Conservation (phyloP, 2,113 vertebrate genomes). For the Etia nguti region DNA sequence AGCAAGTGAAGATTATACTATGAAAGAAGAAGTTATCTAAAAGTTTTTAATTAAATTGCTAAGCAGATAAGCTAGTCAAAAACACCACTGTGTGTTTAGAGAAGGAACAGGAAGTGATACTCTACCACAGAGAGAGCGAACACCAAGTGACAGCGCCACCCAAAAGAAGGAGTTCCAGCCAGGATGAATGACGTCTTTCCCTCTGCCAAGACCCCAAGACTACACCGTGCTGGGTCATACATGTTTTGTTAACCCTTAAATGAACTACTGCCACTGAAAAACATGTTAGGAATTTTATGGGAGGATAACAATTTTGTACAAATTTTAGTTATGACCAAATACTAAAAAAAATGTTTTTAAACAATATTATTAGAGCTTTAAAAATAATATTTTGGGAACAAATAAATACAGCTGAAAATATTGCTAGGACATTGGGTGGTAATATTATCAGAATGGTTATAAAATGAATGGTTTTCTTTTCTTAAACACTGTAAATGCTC, state of each 20-base stretch:
- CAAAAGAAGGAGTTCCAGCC: too few relatives aligned
- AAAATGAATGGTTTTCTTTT: background rate
- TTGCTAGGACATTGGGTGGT: background rate
- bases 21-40: too few relatives aligned
- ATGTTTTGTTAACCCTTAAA: accelerated
- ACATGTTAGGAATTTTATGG: background rate
- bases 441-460: background rate
- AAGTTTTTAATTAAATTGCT: too few relatives aligned
- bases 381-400: background rate
- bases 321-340: background rate
- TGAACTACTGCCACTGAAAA: background rate
- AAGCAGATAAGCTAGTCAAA: too few relatives aligned
- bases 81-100: too few relatives aligned
- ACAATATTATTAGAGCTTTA: background rate
- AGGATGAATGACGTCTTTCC: background rate
- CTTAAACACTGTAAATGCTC: background rate
- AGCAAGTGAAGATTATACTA: too few relatives aligned
- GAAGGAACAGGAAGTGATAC: too few relatives aligned
- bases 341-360: background rate
- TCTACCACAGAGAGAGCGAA: too few relatives aligned
- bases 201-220: background rate
- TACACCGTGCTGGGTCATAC: accelerated
- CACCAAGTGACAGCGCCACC: too few relatives aligned
- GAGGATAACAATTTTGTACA: background rate
- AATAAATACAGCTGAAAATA: background rate